These are phyloP conservation scores for Tipula confusa DNA, from an alignment of 2,888 invertebrate genomes.

Conservation along the genomic window DNA sequence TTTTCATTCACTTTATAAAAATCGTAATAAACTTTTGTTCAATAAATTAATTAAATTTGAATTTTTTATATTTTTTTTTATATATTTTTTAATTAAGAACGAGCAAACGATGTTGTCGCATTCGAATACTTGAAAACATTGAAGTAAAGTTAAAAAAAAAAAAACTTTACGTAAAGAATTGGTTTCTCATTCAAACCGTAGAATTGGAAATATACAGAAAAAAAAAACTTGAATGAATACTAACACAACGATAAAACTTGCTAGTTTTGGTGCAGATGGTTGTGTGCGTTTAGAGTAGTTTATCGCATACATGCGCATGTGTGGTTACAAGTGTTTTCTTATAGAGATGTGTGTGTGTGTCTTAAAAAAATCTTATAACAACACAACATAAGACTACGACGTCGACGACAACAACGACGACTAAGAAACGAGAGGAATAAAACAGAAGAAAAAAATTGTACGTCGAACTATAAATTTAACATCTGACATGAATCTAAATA, in stretches of 20 bases:
- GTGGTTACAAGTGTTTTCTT: neutral
- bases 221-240: constrained; percentile 44
- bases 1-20: neutral
- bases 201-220: constrained; percentile 35
- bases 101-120: constrained; percentile 16
- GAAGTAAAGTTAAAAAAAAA: neutral
- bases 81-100: neutral
- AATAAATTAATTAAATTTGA: neutral
- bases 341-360: no score
- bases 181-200: neutral
- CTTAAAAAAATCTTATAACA: neutral
- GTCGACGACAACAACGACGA: no score
- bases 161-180: neutral
- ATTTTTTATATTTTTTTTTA: neutral
- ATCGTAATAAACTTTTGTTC: neutral
- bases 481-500: constrained; percentile 8
- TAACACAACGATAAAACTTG: constrained; percentile 37
- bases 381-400: neutral
- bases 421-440: neutral
- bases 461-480: neutral
- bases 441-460: neutral
- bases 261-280: no score
- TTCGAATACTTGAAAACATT: constrained; percentile 3
- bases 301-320: neutral
- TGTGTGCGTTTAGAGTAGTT: constrained; percentile 32